phyloP scores from a whole-genome alignment of 2,113 vertebrate genomes.

The Strix uralensis region DNA sequence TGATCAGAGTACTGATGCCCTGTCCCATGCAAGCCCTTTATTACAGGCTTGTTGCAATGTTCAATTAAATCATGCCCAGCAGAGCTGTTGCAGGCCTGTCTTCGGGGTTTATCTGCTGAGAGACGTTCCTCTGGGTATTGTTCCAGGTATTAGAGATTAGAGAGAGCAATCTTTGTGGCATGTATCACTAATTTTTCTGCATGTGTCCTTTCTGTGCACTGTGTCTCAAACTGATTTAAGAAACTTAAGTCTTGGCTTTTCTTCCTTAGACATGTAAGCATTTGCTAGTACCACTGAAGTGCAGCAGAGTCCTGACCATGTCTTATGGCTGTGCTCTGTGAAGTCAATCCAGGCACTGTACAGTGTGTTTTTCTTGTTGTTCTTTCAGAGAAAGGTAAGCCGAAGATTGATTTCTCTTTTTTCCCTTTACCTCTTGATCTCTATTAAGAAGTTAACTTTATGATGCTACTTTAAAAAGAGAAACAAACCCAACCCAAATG shows the following conservation, averaged over 20 bases:
- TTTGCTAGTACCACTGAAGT: neutral
- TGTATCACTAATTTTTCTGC: conserved; percentile 21
- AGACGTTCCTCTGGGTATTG: neutral
- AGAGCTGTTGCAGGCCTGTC: neutral
- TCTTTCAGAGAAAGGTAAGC: neutral
- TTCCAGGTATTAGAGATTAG: neutral
- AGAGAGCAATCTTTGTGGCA: neutral
- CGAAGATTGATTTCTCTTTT: neutral
- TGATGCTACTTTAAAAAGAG: conserved; percentile 44
- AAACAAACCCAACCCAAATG: conserved; percentile 17
- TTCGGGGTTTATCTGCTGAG: neutral
- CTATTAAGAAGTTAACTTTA: neutral
- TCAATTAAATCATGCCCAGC: neutral
- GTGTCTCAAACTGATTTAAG: conserved; percentile 8
- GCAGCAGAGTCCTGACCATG: neutral
- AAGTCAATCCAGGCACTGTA: neutral
- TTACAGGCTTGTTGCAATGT: neutral
- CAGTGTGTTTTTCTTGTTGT: neutral
- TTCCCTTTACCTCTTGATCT: neutral
- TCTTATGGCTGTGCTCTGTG: neutral
- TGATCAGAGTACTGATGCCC: neutral
- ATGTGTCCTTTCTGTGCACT: conserved; percentile 46
- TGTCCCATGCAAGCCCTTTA: neutral
- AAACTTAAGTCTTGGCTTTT: conserved; percentile 25
- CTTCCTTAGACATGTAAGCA: neutral